Evolutionary conservation across 2,888 invertebrate species (phyloP), one percentile per base, ranked within the genome.

Genomic region (Malacosoma neustria): DNA sequence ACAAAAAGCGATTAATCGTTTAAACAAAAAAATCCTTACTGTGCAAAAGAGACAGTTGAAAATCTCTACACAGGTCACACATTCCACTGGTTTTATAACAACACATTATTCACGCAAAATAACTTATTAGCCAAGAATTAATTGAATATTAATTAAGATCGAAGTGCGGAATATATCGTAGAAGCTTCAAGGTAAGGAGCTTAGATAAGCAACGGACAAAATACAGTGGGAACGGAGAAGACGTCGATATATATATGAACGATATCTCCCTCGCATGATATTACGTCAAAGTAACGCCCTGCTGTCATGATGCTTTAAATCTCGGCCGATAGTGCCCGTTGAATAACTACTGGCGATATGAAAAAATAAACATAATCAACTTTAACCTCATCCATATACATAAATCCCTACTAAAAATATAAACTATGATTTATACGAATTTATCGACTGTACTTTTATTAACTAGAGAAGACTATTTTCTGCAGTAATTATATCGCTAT

Each of bases 231-330:
- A 64, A 55, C 57, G 62, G 58, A 56, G 59, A 65, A 73, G 69
- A 66, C 75, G 70, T 73, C 79, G 72, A 66, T 82, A 81, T 85
- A 76, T 84, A 85, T 84, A 74, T 68, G 75, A 58, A 65, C 72
- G 72, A 62, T 84, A 85, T 74, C 82, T 67, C 59, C 72, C 59
- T 73, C 74, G 59, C 61, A 65, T 72, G 74, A 75, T 72, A 61
- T 79, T 81, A 84, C 85, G 85, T 85, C 85, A 85, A 75, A 81
- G 76, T 61, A 79, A 77, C 81, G 81, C 77, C 81, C 82, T 69
- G 79, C 70, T 72, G 75, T 65, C 67, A 67, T 62, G 74, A 72
- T 74, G 69, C 61, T 65, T 74, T 69, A 69, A 79, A 79, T 81
- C 73, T 75, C 61, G 49, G 48, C 49, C 56, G 79, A 81, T 80